phyloP scores from a whole-genome alignment of 1,140 invertebrate species.

The Drosophila malerkotliana region DNA sequence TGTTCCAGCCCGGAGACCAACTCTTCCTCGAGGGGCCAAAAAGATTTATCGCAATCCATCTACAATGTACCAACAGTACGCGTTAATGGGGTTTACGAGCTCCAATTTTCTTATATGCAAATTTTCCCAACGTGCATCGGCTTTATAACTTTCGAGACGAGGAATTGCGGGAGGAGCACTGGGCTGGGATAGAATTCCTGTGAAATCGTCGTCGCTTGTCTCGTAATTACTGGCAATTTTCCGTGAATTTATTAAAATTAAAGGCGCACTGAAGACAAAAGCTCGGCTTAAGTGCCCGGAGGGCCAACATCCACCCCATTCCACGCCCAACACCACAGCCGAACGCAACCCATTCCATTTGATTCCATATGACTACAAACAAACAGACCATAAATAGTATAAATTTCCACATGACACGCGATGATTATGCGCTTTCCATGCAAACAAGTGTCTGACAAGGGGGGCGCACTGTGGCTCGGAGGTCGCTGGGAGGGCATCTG shows the following conservation, averaged over 20 bases:
- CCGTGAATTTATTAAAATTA: conserved; percentile 77
- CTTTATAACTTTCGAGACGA: conserved; percentile 7
- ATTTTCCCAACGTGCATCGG: conserved; percentile 22
- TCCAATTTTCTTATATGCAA: conserved; percentile 57
- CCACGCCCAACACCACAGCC: conserved; percentile 9
- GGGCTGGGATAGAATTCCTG: conserved; percentile 54
- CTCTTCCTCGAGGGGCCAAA: conserved; percentile 23
- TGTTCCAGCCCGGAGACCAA: neutral
- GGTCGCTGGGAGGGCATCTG: conserved; percentile 45
- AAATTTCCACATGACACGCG: conserved; percentile 82
- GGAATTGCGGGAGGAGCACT: neutral
- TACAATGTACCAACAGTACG: conserved; percentile 38
- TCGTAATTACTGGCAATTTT: conserved; percentile 77
- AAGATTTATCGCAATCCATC: conserved; percentile 61
- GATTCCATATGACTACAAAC: conserved; percentile 65
- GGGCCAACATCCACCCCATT: conserved; percentile 23
- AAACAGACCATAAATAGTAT: conserved; percentile 83
- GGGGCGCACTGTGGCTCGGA: conserved; percentile 15
- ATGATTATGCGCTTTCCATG: conserved; percentile 79
- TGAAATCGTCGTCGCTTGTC: conserved; percentile 73
- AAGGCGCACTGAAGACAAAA: conserved; percentile 37
- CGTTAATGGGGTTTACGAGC: conserved; percentile 52
- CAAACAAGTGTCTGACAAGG: conserved; percentile 55
- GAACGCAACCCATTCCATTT: conserved; percentile 19
- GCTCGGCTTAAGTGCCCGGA: conserved; percentile 59